Evolutionary conservation across 2,797 vertebrate species (phyloP), one percentile per base, ranked within the genome.

Genomic region (Meda fulgida): DNA sequence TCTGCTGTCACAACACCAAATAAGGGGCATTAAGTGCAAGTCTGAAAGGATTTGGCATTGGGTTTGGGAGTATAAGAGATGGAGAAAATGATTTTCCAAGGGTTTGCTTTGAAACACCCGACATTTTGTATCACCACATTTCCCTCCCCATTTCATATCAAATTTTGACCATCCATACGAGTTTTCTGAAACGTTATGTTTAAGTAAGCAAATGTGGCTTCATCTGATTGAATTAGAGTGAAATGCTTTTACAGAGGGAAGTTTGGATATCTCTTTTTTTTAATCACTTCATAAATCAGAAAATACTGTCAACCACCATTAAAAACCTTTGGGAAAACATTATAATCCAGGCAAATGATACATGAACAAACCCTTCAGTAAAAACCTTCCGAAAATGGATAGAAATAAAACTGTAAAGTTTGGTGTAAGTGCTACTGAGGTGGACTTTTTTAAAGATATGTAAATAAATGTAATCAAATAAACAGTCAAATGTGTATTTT

Each of bases 11-110:
- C 40, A 79, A 85, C 77, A 80, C 67, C 21, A 83, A 76, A 60
- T 26, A 18, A 63, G 40, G 84, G 67, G 55, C 67, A 85, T 65
- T 80, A 71, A 85, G 77, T 85, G 77, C 77, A 85, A 63, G 67
- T 72, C 77, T 85, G 14, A 80, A 85, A 85, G 69, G 76, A 72
- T 85, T 79, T 65, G 77, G 67, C 77, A 79, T 53, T 31, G 26
- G 29, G 13, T 63, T 70, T 80, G 43, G 23, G 43, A 85, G 55
- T 21, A 21, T 8, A 63, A 51, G 23, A 70, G 23, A 84, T 31
- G 16, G 58, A 66, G 36, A 69, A 78, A 34, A n/a, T 1, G 5
- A 6, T 58, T 46, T 70, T 29, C 23, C n/a, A 11, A 46, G 8
- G 21, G 21, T 58, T 34, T 79, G 19, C 31, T 18, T 21, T 48